Base-by-base conservation (phyloP, 1,140 invertebrate genomes). In the Drosophila lini region DNA sequence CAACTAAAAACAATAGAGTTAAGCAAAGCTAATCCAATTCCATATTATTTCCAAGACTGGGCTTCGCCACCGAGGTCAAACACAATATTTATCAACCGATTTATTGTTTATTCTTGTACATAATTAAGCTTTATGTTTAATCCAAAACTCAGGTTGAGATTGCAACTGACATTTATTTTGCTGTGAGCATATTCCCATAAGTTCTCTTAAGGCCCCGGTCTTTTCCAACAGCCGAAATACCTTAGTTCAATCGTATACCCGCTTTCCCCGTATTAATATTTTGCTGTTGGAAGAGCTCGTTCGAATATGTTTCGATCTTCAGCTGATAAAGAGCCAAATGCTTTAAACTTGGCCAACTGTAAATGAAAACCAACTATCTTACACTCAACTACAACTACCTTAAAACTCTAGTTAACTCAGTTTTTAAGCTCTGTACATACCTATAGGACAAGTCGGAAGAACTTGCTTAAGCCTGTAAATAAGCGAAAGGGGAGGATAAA, bases 61-160 rank as follows among this genome's bases (percentile, higher is more conserved):
- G 61, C 76, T 74, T 80, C 78, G 47, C 38, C 58, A 65, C 41
- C 22, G 70, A 48, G 55, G 61, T 62, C 57, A 71, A 52, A 58
- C 42, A 47, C 36, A 31, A 58, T 70, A 73, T 57, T 75, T 60
- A 63, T 47, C 44, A 45, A 62, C 50, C 74, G 41, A 62, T 76
- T 47, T 64, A 57, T 74, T 56, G 48, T 56, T 59, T 50, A 71
- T 62, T 50, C 16, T 22, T 62, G 31, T 57, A 70, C 45, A 36
- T 41, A 45, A 15, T 50, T 78, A 52, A 60, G 31, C 0, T 47
- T 45, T 53, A 53, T 50, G 15, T 45, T 42, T 69, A 85, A 70
- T 34, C 55, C 42, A 78, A 79, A 60, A 77, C 83, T 86, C 82
- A 86, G 82, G 82, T 86, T 86, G 80, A 86, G 82, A 86, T 80